Percentiles rank a stretch among this genome's conserved stretches.
phyloP scores from a whole-genome alignment of 1,140 invertebrate species.

The Cydia pomonella region DNA sequence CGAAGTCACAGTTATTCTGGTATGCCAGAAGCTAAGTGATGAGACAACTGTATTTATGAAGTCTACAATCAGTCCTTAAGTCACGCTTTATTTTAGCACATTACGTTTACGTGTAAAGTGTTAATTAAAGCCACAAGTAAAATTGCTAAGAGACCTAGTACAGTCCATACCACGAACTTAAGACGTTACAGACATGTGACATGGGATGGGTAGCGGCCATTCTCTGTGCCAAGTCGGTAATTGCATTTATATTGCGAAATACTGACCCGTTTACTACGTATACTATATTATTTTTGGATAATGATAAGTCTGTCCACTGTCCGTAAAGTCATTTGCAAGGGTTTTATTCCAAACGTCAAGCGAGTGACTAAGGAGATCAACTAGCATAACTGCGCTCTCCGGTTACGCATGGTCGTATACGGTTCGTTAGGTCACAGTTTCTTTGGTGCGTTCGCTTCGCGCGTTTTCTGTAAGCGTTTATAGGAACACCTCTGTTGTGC shows the following conservation, averaged over 20 bases:
- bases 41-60: neutral
- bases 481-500: neutral
- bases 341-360: neutral
- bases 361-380: neutral
- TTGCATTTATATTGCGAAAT: constrained; percentile 38
- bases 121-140: constrained; percentile 1
- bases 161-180: neutral
- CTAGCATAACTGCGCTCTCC: too few species aligned
- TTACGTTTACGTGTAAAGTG: neutral
- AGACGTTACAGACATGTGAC: constrained; percentile 46
- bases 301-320: constrained; percentile 7
- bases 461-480: neutral
- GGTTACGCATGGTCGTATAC: too few species aligned
- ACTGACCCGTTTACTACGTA: constrained; percentile 8
- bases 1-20: neutral
- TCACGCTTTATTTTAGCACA: constrained; percentile 9
- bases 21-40: neutral
- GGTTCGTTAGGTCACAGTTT: too few species aligned
- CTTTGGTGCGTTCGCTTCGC: neutral
- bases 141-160: constrained; percentile 5
- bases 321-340: neutral
- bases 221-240: constrained; percentile 42
- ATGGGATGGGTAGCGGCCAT: constrained; percentile 41
- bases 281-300: constrained; percentile 28
- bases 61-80: neutral